Evolutionary conservation across 1,140 invertebrate genomes (phyloP).

Genomic region (Cotesia vestalis): DNA sequence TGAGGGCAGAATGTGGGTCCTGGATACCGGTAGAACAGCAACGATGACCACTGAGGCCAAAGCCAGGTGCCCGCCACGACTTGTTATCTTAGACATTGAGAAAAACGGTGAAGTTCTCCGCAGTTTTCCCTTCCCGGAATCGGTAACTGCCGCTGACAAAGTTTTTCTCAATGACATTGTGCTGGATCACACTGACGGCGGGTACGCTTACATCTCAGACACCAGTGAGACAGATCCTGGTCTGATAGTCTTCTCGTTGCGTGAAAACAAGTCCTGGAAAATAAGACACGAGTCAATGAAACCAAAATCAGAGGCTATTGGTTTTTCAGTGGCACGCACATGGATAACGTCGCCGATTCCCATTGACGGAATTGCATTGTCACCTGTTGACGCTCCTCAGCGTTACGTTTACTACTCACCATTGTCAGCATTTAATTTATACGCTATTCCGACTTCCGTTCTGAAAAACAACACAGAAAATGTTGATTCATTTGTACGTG

Average conservation of each 20-base stretch:
- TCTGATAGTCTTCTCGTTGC: conserved; percentile 74
- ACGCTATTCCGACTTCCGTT: conserved; percentile 68
- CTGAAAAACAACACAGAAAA: conserved; percentile 65
- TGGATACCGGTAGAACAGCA: conserved; percentile 72
- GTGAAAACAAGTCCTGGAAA: conserved; percentile 74
- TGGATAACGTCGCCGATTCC: conserved; percentile 66
- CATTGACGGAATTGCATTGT: conserved; percentile 75
- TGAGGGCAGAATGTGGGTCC: conserved; percentile 75
- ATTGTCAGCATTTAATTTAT: conserved; percentile 71
- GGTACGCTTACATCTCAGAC: conserved; percentile 76
- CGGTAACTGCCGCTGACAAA: conserved; percentile 64
- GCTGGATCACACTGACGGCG: conserved; percentile 73
- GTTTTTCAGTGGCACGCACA: conserved; percentile 69
- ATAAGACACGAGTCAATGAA: conserved; percentile 73
- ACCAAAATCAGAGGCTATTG: conserved; percentile 66
- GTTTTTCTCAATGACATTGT: conserved; percentile 75
- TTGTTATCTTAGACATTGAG: conserved; percentile 75
- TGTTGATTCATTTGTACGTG: conserved; percentile 61
- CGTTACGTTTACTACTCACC: conserved; percentile 73
- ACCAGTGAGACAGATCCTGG: conserved; percentile 72
- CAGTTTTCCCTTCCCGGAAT: conserved; percentile 67
- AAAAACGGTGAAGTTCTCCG: conserved; percentile 66
- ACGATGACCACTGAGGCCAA: conserved; percentile 62
- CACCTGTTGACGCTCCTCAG: conserved; percentile 64
- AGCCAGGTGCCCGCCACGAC: conserved; percentile 70